These are phyloP conservation scores for Dynastes maya DNA, from an alignment of 2,888 invertebrate genomes.

Conservation along the genomic window DNA sequence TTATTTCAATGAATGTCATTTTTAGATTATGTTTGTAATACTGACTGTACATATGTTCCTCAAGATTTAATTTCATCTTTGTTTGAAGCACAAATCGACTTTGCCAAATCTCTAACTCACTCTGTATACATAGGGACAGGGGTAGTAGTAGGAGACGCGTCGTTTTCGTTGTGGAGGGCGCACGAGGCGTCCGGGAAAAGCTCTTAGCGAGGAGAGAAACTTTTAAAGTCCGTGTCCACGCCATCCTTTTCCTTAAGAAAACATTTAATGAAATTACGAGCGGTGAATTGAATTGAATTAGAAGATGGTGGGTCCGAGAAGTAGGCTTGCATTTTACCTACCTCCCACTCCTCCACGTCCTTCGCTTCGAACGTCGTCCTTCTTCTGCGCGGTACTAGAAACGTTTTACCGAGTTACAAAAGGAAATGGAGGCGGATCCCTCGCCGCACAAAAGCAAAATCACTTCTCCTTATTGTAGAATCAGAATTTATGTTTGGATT, in stretches of 20 bases:
- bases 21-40: no score
- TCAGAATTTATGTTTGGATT: no score
- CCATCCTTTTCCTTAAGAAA: conserved; percentile 56
- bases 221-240: conserved; percentile 51
- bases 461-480: no score
- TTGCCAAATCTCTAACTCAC: no score
- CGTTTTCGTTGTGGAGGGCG: not conserved
- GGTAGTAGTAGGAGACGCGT: no score
- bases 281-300: conserved; percentile 61
- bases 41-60: no score
- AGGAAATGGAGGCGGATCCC: conserved; percentile 7
- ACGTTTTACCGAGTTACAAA: not conserved
- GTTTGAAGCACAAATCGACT: no score
- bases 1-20: no score
- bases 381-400: not conserved
- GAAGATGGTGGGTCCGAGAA: conserved; percentile 28
- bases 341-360: not conserved
- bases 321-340: not conserved
- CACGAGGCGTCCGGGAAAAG: not conserved
- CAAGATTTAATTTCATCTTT: no score
- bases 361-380: not conserved
- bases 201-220: conserved; percentile 21
- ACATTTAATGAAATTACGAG: conserved; percentile 62
- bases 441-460: no score
- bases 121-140: no score